A percentile compares a stretch with the other conserved stretches of the same genome.
Evolutionary conservation across 2,113 vertebrate species (phyloP).

Genomic region (Thunnus maccoyii): DNA sequence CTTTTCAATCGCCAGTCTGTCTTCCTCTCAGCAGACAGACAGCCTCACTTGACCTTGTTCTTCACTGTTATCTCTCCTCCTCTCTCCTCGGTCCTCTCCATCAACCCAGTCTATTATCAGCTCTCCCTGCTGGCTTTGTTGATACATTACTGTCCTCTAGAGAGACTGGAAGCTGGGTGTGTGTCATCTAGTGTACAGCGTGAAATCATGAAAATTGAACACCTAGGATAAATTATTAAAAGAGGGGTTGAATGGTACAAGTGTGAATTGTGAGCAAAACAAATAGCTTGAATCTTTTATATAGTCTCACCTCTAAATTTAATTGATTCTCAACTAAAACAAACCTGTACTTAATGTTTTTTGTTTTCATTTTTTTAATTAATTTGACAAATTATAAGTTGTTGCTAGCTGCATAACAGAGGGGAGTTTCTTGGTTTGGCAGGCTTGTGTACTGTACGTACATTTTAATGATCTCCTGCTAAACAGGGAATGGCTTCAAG

Average conservation of each 20-base stretch:
- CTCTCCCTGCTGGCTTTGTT: no score
- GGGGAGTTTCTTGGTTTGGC: not conserved
- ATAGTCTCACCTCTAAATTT: no score
- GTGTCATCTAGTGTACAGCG: not conserved
- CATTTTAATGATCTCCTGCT: constrained; percentile 5
- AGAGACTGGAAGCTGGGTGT: constrained; percentile 11
- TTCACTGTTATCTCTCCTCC: constrained; percentile 5
- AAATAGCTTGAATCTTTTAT: no score
- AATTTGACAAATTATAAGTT: no score
- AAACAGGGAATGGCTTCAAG: not conserved
- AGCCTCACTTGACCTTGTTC: constrained; percentile 5
- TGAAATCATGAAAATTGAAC: no score
- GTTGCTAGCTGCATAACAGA: no score
- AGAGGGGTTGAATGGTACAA: no score
- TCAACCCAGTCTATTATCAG: constrained; percentile 32
- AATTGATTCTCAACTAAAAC: no score
- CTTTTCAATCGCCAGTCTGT: not conserved
- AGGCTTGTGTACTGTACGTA: not conserved
- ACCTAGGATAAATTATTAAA: no score
- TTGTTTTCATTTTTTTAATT: no score
- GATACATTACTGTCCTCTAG: constrained; percentile 15
- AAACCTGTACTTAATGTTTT: no score
- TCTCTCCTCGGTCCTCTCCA: constrained; percentile 5
- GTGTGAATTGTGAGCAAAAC: no score
- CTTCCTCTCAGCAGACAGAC: constrained; percentile 7